Evolutionary conservation across 2,888 invertebrate species (phyloP).

Genomic region (Pandemis corylana): DNA sequence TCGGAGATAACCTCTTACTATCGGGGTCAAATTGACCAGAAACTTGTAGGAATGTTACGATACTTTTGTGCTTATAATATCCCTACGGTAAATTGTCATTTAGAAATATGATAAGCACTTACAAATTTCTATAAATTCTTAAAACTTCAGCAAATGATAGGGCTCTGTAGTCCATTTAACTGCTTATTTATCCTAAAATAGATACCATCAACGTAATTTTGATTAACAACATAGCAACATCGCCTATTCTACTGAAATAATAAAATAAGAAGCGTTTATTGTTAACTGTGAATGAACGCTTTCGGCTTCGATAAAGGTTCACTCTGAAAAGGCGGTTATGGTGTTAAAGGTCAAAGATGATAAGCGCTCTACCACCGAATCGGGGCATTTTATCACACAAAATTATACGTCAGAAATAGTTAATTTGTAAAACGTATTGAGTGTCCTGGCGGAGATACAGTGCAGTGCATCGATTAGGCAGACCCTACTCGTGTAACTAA

Average conservation of each 20-base stretch:
- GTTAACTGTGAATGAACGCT: slow-evolving; percentile 71
- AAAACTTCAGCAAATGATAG: neutral
- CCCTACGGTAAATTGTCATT: neutral
- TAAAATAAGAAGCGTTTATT: no score
- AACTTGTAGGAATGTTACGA: slow-evolving; percentile 45
- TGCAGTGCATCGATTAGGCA: neutral
- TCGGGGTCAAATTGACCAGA: slow-evolving; percentile 67
- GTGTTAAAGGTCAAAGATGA: slow-evolving; percentile 74
- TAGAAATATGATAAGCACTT: neutral
- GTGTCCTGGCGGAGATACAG: neutral
- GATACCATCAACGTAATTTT: neutral
- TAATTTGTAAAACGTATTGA: neutral
- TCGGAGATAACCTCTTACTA: slow-evolving; percentile 71
- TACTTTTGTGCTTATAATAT: slow-evolving; percentile 28
- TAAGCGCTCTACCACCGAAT: slow-evolving; percentile 54
- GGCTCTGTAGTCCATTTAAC: no score
- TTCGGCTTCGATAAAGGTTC: slow-evolving; percentile 70
- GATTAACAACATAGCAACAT: slow-evolving; percentile 9
- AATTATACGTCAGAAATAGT: slow-evolving; percentile 6
- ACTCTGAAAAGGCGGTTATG: slow-evolving; percentile 72
- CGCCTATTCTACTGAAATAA: slow-evolving; percentile 37
- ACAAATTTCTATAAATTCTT: neutral
- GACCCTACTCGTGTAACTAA: no score
- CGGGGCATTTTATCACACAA: slow-evolving; percentile 42
- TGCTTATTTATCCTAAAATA: neutral